phyloP scores from a whole-genome alignment of 2,113 vertebrate genomes.

The Vireo altiloquus region DNA sequence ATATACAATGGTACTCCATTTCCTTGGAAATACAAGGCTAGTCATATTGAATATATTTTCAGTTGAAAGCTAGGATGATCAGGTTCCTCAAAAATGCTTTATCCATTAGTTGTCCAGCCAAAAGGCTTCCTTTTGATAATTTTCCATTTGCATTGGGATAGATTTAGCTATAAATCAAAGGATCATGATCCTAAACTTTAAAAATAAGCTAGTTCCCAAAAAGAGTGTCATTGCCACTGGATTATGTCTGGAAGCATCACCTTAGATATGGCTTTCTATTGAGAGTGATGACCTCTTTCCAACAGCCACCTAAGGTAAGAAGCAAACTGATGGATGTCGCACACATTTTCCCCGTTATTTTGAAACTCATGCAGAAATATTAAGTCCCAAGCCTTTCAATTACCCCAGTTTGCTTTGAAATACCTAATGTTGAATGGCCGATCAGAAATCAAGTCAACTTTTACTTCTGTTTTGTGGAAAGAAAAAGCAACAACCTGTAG shows the following conservation, averaged over 20 bases:
- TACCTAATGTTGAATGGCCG: not conserved
- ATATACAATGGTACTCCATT: not conserved
- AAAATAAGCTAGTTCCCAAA: not conserved
- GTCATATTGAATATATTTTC: not conserved
- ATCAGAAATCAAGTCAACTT: not conserved
- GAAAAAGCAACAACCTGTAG: not conserved
- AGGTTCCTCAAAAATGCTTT: not conserved
- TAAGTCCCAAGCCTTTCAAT: not conserved
- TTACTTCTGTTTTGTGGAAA: not conserved
- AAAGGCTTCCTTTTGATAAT: not conserved
- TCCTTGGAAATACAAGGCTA: not conserved
- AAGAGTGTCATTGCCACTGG: fast-evolving
- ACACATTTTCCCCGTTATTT: not conserved
- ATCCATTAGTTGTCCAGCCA: not conserved
- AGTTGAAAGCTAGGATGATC: not conserved
- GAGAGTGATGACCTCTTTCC: not conserved
- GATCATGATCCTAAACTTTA: not conserved
- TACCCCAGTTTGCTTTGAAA: not conserved
- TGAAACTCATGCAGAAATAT: not conserved
- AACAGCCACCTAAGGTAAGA: not conserved
- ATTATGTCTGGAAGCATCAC: not conserved
- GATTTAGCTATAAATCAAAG: not conserved
- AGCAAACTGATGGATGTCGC: not conserved
- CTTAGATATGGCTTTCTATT: not conserved
- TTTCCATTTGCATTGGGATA: not conserved